Evolutionary conservation across 2,113 vertebrate genomes (phyloP).

Genomic region (Arothron firmamentum): DNA sequence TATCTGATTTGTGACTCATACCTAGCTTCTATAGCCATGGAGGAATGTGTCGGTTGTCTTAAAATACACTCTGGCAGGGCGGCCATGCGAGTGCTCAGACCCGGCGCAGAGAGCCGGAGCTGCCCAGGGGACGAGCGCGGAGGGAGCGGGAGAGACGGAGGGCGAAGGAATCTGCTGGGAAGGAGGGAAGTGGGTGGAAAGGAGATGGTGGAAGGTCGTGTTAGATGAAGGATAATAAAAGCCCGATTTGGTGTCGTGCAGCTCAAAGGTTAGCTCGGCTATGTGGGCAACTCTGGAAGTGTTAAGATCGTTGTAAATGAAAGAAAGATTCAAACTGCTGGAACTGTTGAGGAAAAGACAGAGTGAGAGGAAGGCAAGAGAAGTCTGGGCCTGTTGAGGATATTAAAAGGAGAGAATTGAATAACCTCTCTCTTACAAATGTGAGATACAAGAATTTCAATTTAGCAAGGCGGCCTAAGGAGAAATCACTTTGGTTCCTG

Average conservation of each 20-base stretch:
- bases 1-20: slow-evolving; percentile 74
- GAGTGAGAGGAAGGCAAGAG: too few relatives aligned
- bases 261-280: slow-evolving; percentile 34
- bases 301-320: not conserved
- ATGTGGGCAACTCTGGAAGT: slow-evolving; percentile 44
- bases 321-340: slow-evolving; percentile 22
- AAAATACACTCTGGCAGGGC: slow-evolving; percentile 69
- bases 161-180: slow-evolving; percentile 52
- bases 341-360: slow-evolving; percentile 12
- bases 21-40: slow-evolving; percentile 59
- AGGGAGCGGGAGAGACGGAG: slow-evolving; percentile 47
- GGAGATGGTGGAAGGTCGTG: slow-evolving; percentile 55
- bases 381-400: too few relatives aligned
- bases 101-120: slow-evolving; percentile 42
- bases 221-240: slow-evolving; percentile 61
- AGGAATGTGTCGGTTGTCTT: slow-evolving; percentile 67
- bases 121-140: slow-evolving; percentile 49
- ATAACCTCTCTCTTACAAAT: too few relatives aligned
- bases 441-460: too few relatives aligned
- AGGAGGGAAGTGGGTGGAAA: slow-evolving; percentile 47
- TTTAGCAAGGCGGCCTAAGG: too few relatives aligned
- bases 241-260: slow-evolving; percentile 56
- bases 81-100: slow-evolving; percentile 56
- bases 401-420: too few relatives aligned
- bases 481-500: too few relatives aligned